Base-by-base conservation (phyloP, 37 sponge, comb jelly and placozoan genomes). In the Petrosia ficiformis region DNA sequence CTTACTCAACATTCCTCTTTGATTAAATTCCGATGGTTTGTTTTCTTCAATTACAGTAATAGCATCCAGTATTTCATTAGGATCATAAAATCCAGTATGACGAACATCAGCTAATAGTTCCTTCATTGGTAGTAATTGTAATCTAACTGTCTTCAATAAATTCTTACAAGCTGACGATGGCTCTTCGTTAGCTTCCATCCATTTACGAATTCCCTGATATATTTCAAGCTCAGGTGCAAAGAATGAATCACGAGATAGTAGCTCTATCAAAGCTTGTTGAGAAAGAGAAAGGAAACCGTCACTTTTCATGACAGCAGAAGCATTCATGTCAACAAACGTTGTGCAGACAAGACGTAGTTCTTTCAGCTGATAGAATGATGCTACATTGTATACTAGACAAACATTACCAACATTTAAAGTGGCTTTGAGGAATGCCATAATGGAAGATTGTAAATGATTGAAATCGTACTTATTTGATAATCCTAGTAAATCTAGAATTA, bases 191-290 rank as follows among this genome's bases (percentile, higher is more conserved):
- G 80, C 64, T 28, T 87, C 61, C 81, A 93, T 59, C 99, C 99
- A 99, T 56, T 65, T 57, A 6, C 59, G 39, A 1, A 95, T 76
- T 14, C 83, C 89, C 1, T 73, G 65, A 73, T 87, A 91, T 34
- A 99, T 91, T 10, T 91, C 92, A 30, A 91, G 79, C 73, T 99
- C 99, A 0, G 81, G 83, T 11, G 92, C 88, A 76, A 77, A 94
- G 86, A 94, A 94, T 11, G 95, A 94, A 52, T 84, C 88, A 16
- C 97, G 54, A 5, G 69, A n/a, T 6, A 93, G 34, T 39, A 96
- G 84, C 21, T 94, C 89, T 1, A 58, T 43, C 67, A 94, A 80
- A 5, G 92, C 80, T 14, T 80, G 41, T 43, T 84, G 74, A 2
- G 92, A 91, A 59, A 94, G 76, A 2, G 87, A 77, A 37, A 87